Evolutionary conservation across 1,140 invertebrate species (phyloP).

Genomic region (Diabrotica undecimpunctata): DNA sequence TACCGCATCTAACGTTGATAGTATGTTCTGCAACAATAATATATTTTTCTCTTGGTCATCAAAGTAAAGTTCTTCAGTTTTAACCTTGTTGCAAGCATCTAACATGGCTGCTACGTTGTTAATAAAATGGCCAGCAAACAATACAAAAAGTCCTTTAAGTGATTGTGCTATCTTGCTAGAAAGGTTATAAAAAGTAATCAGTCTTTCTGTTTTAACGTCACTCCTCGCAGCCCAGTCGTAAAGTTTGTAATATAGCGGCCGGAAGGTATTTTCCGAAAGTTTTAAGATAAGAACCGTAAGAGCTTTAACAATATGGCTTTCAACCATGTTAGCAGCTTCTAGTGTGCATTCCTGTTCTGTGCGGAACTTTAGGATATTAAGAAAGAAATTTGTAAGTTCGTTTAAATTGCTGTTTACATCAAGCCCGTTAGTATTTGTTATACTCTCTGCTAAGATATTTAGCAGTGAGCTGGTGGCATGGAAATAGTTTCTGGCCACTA

Average conservation of each 20-base stretch:
- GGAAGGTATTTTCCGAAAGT: slow-evolving; percentile 81
- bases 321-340: slow-evolving; percentile 53
- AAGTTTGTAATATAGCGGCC: slow-evolving; percentile 81
- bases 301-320: slow-evolving; percentile 70
- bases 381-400: slow-evolving; percentile 70
- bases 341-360: slow-evolving; percentile 45
- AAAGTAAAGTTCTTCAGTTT: slow-evolving; percentile 52
- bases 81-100: slow-evolving; percentile 55
- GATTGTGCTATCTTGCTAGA: slow-evolving; percentile 73
- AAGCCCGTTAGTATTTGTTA: slow-evolving; percentile 53
- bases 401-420: slow-evolving; percentile 63
- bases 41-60: slow-evolving; percentile 53
- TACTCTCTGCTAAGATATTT: slow-evolving; percentile 68
- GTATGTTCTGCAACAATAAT: slow-evolving; percentile 62
- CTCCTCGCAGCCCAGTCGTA: slow-evolving; percentile 77
- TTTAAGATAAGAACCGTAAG: slow-evolving; percentile 77
- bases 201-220: slow-evolving; percentile 56
- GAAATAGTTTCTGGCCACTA: slow-evolving; percentile 58
- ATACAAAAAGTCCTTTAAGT: slow-evolving; percentile 81
- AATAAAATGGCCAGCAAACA: slow-evolving; percentile 83
- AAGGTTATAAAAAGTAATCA: slow-evolving; percentile 58
- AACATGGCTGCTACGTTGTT: slow-evolving; percentile 73
- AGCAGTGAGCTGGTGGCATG: slow-evolving; percentile 66
- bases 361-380: slow-evolving; percentile 72
- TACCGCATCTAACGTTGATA: slow-evolving; percentile 67